Evolutionary conservation across 2,113 vertebrate genomes (phyloP).

Genomic region (Riparia riparia): DNA sequence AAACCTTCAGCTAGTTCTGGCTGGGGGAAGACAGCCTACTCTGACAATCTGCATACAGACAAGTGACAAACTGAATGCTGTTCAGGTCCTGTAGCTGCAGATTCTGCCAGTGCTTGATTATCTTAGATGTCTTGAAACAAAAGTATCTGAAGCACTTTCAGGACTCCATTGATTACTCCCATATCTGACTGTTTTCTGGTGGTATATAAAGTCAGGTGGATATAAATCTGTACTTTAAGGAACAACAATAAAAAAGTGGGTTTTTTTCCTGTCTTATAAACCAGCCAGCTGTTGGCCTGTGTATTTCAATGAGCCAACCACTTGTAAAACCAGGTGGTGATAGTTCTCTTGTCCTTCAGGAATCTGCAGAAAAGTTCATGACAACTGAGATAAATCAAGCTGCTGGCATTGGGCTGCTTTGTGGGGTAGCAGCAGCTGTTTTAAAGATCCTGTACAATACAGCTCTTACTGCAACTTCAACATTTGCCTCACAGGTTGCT

Average conservation of each 20-base stretch:
- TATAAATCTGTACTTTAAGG: fast-evolving
- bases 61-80: neutral
- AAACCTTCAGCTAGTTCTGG: neutral
- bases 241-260: neutral
- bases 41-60: neutral
- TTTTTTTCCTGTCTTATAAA: neutral
- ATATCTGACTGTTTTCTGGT: neutral
- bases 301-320: neutral
- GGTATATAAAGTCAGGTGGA: neutral
- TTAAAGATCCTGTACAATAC: neutral
- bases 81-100: neutral
- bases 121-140: neutral
- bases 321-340: neutral
- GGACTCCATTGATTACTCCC: neutral
- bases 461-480: too few species aligned
- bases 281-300: neutral
- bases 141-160: neutral
- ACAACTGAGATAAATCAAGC: neutral
- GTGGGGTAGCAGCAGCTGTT: neutral
- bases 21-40: neutral
- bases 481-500: too few species aligned
- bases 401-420: neutral
- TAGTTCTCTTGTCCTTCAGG: neutral
- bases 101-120: neutral
- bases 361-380: neutral